A percentile compares a stretch with the other conserved stretches of the same genome.
These are phyloP conservation scores for Lasioglossum marginatum DNA, from an alignment of 2,888 invertebrate genomes.

Conservation along the genomic window DNA sequence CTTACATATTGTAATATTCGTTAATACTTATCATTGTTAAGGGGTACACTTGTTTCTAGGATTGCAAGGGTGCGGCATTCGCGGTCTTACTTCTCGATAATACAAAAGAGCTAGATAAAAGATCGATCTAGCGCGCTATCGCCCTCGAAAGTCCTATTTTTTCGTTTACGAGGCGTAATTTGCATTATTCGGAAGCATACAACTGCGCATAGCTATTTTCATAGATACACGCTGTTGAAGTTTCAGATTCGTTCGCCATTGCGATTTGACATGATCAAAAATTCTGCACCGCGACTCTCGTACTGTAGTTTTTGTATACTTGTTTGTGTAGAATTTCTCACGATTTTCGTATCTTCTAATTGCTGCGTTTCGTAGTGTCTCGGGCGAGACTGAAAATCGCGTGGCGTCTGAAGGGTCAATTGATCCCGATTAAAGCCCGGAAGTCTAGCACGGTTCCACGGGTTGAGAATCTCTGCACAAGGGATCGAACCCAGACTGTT, in stretches of 20 bases:
- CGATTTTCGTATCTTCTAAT: conserved; percentile 4
- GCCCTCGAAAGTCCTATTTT: too few relatives aligned
- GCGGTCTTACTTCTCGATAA: too few relatives aligned
- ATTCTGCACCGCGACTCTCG: neutral
- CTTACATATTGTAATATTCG: too few relatives aligned
- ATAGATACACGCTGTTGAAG: too few relatives aligned
- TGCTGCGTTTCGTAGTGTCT: neutral
- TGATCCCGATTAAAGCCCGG: neutral
- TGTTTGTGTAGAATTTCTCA: neutral
- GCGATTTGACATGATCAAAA: neutral
- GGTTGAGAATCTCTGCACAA: conserved; percentile 24
- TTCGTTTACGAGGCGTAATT: too few relatives aligned
- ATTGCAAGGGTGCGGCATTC: too few relatives aligned
- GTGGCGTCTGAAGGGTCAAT: conserved; percentile 18
- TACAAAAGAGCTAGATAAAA: too few relatives aligned
- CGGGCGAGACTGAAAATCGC: conserved; percentile 16
- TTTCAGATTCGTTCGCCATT: neutral
- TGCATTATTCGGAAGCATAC: too few relatives aligned
- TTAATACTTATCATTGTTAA: too few relatives aligned
- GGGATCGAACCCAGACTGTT: conserved; percentile 24
- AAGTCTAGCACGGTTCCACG: neutral
- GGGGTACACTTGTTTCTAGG: too few relatives aligned
- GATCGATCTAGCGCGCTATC: too few relatives aligned
- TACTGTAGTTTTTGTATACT: neutral
- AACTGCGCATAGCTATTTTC: too few relatives aligned